Evolutionary conservation across 2,113 vertebrate genomes (phyloP), one percentile per base, ranked within the genome.

Genomic region (Promerops cafer): DNA sequence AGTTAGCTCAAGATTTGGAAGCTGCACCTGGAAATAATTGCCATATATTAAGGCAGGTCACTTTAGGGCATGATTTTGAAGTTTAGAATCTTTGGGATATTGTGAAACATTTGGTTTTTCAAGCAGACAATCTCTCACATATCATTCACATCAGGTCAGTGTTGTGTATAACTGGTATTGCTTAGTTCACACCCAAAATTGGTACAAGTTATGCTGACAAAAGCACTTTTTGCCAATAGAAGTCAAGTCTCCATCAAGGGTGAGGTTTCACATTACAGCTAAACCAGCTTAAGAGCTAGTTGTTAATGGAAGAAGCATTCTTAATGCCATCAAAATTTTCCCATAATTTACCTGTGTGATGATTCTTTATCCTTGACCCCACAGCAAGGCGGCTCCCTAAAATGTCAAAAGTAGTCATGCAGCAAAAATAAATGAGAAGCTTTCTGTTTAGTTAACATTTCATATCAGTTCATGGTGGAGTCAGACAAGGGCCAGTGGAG

Each of bases 231-330:
- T 82, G 35, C 57, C 85, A 57, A 7, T 5, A 60, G 20, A 86
- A 89, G 24, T 59, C 52, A 72, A 63, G n/a, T 75, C 57, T 39
- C 24, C 23, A 2, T 16, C n/a, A 83, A 87, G 52, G 61, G 11
- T 42, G 47, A 90, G 47, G 76, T 70, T 91, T 71, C 61, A 37
- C 2, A 0, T 94, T 44, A 35, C 56, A 78, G 59, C 52, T 81
- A 78, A 90, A 64, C 16, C 76, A 90, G 33, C 11, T 45, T 72
- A 77, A 77, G 52, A 85, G 44, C 16, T 70, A 61, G 22, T 2
- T 89, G 45, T 47, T 92, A 63, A 91, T 31, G 42, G 56, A 90
- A 90, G 68, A 94, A 52, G 31, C 39, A 71, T 78, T 90, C 63
- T 77, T 93, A 50, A 35, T 54, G 16, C 19, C 76, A 59, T 68